phyloP scores from a whole-genome alignment of 1,140 invertebrate species.

The Leptinotarsa lineolata region DNA sequence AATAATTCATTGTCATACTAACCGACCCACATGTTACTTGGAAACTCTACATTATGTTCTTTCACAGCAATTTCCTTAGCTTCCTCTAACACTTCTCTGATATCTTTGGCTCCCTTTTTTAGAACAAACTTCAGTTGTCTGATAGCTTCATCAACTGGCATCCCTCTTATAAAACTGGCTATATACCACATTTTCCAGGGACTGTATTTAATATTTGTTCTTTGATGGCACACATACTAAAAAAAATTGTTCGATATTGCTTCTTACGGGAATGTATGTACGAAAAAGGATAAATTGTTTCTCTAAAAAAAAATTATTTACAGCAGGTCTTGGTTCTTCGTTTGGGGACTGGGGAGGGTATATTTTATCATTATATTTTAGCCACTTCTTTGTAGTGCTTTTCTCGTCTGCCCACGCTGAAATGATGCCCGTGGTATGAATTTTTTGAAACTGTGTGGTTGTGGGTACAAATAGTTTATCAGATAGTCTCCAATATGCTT shows the following conservation, averaged over 20 bases:
- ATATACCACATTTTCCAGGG: slow-evolving; percentile 93
- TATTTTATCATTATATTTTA: slow-evolving; percentile 72
- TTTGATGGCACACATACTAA: slow-evolving; percentile 84
- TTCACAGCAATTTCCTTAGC: slow-evolving; percentile 86
- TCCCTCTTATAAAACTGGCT: slow-evolving; percentile 82
- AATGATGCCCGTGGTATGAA: slow-evolving; percentile 18
- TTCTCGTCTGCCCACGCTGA: slow-evolving; percentile 27
- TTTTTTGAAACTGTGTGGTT: slow-evolving; percentile 10
- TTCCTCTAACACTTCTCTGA: slow-evolving; percentile 83
- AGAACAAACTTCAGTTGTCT: slow-evolving; percentile 84
- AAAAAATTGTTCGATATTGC: slow-evolving; percentile 53
- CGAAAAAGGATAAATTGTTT: not conserved
- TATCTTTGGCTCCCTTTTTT: slow-evolving; percentile 81
- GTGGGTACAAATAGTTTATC: not conserved
- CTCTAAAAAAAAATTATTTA: slow-evolving; percentile 50
- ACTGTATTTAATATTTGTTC: slow-evolving; percentile 85
- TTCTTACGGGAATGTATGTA: not conserved
- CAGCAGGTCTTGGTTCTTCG: slow-evolving; percentile 81
- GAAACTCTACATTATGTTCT: slow-evolving; percentile 92
- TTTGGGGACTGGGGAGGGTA: slow-evolving; percentile 75
- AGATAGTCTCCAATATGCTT: not conserved
- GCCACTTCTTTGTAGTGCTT: slow-evolving; percentile 58
- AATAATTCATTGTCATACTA: slow-evolving; percentile 56
- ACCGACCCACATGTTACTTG: slow-evolving; percentile 96
- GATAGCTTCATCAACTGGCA: slow-evolving; percentile 91